phyloP scores from a whole-genome alignment of 2,888 invertebrate species.

The Tineola bisselliella region DNA sequence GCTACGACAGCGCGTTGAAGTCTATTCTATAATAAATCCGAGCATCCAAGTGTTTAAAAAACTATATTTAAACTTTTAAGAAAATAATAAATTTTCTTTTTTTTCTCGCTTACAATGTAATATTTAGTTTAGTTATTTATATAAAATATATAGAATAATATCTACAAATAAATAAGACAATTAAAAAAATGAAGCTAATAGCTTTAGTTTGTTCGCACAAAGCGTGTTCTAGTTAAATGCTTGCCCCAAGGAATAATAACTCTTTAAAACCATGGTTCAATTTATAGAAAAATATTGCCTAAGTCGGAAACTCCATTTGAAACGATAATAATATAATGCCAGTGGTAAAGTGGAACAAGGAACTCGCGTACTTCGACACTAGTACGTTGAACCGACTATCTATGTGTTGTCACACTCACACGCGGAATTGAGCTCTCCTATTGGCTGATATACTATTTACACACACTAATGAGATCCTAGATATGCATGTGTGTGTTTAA shows the following conservation, averaged over 20 bases:
- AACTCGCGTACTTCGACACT: conserved; percentile 62
- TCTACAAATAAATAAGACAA: too few relatives aligned
- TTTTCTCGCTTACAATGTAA: too few relatives aligned
- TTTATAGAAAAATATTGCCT: conserved; percentile 21
- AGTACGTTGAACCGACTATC: conserved; percentile 60
- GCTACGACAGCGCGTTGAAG: conserved; percentile 29
- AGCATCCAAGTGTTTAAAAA: neutral
- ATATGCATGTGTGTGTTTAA: neutral
- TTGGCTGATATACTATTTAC: neutral
- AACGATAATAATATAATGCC: conserved; percentile 64
- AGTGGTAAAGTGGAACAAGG: conserved; percentile 67
- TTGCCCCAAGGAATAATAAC: conserved; percentile 10
- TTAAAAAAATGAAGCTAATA: too few relatives aligned
- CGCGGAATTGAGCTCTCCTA: neutral
- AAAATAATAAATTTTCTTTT: too few relatives aligned
- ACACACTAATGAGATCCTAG: conserved; percentile 9
- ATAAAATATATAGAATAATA: too few relatives aligned
- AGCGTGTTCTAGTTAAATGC: conserved; percentile 21
- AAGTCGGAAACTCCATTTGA: conserved; percentile 51
- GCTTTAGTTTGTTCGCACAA: conserved; percentile 13
- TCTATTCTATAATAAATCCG: conserved; percentile 25
- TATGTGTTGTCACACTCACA: conserved; percentile 27
- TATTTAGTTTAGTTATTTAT: too few relatives aligned
- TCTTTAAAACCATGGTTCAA: conserved; percentile 9
- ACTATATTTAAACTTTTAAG: too few relatives aligned